Conservation (phyloP, 2,113 vertebrate genomes). For the Nymphicus hollandicus region DNA sequence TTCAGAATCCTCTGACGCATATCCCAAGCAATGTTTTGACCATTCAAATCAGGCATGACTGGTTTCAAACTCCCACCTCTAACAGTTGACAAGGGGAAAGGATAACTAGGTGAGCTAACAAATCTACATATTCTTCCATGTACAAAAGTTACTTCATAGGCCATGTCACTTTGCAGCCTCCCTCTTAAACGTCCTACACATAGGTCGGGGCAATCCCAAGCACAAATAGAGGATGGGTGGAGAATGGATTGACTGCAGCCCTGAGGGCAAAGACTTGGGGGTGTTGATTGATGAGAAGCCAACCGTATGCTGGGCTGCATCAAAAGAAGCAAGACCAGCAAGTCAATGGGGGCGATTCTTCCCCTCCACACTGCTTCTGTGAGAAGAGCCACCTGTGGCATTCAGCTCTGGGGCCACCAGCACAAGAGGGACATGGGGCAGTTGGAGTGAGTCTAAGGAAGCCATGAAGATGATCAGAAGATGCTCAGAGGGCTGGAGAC, state of each 20-base stretch:
- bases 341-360: background rate
- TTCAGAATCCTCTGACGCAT: background rate
- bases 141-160: background rate
- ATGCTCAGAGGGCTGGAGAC: background rate
- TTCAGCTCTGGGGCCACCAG: background rate
- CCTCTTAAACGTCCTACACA: background rate
- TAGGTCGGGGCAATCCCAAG: background rate
- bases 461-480: background rate
- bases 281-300: background rate
- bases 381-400: background rate
- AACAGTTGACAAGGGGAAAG: background rate
- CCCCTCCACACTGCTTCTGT: background rate
- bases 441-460: background rate
- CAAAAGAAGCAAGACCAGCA: background rate
- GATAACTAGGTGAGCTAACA: background rate
- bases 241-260: background rate
- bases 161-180: background rate
- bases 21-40: background rate
- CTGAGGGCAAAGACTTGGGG: background rate
- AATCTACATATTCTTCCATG: fast-evolving
- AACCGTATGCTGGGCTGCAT: background rate
- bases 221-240: background rate
- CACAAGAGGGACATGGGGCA: background rate
- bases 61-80: background rate
- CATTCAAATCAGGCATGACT: background rate